Base-by-base conservation (phyloP, 1,140 invertebrate species). In the Euura lappo region DNA sequence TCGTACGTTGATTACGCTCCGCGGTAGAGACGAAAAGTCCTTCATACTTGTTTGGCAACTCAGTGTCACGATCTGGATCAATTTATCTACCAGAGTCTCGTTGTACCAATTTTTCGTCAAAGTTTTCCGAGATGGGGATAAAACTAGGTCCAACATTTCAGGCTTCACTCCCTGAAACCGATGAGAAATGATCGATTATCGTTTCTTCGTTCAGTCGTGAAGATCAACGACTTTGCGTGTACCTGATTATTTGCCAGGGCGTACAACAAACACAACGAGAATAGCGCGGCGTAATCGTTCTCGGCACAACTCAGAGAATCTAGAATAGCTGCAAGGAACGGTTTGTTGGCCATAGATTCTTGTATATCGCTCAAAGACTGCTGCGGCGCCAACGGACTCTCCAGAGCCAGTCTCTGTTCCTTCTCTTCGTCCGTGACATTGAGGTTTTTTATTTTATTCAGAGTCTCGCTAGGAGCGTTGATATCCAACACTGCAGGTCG, bases 351-450 rank as follows among this genome's bases (percentile, higher is more conserved):
- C 70, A 90, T 83, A 51, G 88, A 88, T 67, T 84, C 87, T 51
- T 81, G 85, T 69, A 85, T 84, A 71, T 83, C 79, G 3, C 74
- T 77, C 8, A 79, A 77, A 6, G 69, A 67, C 72, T 79, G 74
- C 45, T 75, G 71, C 11, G 77, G 71, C 4, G 68, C 74, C 45
- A 83, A 77, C 69, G 90, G 83, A 79, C 79, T 81, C 83, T 88
- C 75, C 78, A 89, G 72, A n/a, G 91, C 89, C 11, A 94, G 83
- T 77, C 92, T 90, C 77, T 95, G 87, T 76, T 91, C 92, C 82
- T 98, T 98, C 79, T 98, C 96, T 85, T 98, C 97, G 81, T 98
- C 96, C 0, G 96, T 98, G 42, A 97, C 96, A 88, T 97, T 98
- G 67, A 87, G 75, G 70, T 88, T 77, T 71, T 87, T 83, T 2